phyloP scores from a whole-genome alignment of 2,113 vertebrate genomes.

The Anoura caudifer region DNA sequence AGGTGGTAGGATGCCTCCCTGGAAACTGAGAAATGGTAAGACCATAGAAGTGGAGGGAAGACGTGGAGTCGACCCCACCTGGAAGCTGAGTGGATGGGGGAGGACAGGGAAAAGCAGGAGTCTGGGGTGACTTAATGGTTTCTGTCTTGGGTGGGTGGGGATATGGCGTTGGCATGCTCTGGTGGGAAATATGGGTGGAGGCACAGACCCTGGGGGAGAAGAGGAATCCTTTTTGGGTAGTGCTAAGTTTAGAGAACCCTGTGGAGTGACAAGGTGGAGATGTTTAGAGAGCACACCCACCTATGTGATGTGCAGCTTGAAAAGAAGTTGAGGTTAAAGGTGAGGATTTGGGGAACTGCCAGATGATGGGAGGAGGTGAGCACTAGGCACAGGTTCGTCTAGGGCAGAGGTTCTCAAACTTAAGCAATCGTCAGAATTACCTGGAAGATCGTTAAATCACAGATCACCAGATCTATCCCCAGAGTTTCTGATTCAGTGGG shows the following conservation, averaged over 20 bases:
- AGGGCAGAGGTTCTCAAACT: not conserved
- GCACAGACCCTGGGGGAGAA: not conserved
- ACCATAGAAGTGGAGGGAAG: not conserved
- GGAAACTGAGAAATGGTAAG: not conserved
- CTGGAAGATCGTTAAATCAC: not conserved
- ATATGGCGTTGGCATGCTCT: no score
- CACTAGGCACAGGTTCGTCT: no score
- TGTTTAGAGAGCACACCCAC: not conserved
- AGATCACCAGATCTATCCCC: no score
- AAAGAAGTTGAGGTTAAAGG: not conserved
- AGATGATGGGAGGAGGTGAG: not conserved
- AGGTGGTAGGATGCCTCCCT: not conserved
- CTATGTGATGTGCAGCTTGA: not conserved
- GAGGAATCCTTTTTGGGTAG: not conserved
- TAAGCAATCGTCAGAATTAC: not conserved
- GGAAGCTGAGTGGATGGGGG: not conserved
- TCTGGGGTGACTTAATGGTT: not conserved
- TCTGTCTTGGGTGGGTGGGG: not conserved
- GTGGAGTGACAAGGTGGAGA: not conserved
- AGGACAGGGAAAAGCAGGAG: not conserved
- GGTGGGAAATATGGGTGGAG: no score
- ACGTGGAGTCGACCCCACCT: not conserved
- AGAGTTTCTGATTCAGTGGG: not conserved
- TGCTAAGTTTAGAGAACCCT: not conserved
- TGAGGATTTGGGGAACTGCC: not conserved